Base-by-base conservation (phyloP, 1,140 invertebrate genomes). In the Metopolophium dirhodum region DNA sequence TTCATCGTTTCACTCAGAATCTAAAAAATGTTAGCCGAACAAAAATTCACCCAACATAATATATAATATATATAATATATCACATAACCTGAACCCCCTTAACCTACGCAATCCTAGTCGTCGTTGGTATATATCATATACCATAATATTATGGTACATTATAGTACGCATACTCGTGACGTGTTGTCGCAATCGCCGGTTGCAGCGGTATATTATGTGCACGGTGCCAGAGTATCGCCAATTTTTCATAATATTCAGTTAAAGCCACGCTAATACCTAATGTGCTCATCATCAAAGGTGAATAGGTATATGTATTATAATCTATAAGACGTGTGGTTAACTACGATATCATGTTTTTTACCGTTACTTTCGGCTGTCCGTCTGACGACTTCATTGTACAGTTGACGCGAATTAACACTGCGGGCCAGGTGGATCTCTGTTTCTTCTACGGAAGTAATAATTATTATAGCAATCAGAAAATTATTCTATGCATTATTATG, bases 331-430 rank as follows among this genome's bases (percentile, higher is more conserved):
- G 26, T n/a, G 45, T n/a, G 14, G 30, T 87, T 88, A 88, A 35
- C 35, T 87, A 47, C 30, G 47, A 49, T 49, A 88, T 85, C 83
- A 26, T 41, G 23, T 83, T 83, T 85, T 85, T 49, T 88, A 88
- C 86, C 18, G 47, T 49, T 88, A 88, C 47, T 49, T 49, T 88
- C 86, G 86, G 51, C 86, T 6, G 61, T 30, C 30, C 18, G n/a
- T 88, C 41, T 18, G 2, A 45, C 47, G 20, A 88, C 30, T 88
- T 51, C 18, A 77, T 77, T 77, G 61, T 77, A n/a, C n/a, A 77
- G n/a, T 77, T 77, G n/a, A 77, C 22, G 14, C n/a, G 61, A 77
- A 77, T 54, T 77, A 77, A 77, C 61, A 35, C 61, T 6, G 14
- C 14, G 61, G 61, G 61, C n/a, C 61, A 77, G n/a, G 14, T n/a